Conservation (phyloP, 2,888 invertebrate genomes). For the Rhagonycha fulva region DNA sequence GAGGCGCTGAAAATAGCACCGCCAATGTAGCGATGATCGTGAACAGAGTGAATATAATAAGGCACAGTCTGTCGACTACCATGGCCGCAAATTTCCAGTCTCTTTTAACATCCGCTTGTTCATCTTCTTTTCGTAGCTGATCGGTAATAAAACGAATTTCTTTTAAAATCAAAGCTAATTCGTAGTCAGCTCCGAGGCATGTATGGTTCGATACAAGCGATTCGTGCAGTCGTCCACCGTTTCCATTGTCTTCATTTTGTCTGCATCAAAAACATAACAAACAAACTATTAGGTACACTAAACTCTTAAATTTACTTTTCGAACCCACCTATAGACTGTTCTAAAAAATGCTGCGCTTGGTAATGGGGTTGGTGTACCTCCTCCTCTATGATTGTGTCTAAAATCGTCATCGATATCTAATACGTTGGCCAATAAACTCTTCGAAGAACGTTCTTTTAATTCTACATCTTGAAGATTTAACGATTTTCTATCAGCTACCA, state of each 20-base stretch:
- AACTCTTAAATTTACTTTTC: neutral
- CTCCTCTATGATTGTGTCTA: slow-evolving; percentile 76
- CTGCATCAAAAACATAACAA: slow-evolving; percentile 37
- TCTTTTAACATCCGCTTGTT: slow-evolving; percentile 90
- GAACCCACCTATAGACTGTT: slow-evolving; percentile 71
- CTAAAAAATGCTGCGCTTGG: slow-evolving; percentile 70
- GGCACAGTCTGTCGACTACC: slow-evolving; percentile 99
- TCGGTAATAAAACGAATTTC: slow-evolving; percentile 92
- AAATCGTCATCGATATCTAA: slow-evolving; percentile 97
- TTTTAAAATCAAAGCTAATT: slow-evolving; percentile 92
- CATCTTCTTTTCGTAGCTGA: slow-evolving; percentile 93
- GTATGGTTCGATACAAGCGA: slow-evolving; percentile 77
- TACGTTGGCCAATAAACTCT: slow-evolving; percentile 94
- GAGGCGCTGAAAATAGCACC: slow-evolving; percentile 95
- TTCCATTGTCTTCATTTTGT: slow-evolving; percentile 55
- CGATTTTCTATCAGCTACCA: slow-evolving; percentile 52
- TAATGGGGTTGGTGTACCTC: slow-evolving; percentile 57
- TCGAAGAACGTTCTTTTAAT: slow-evolving; percentile 73
- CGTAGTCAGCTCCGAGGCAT: slow-evolving; percentile 85
- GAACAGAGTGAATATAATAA: slow-evolving; percentile 98
- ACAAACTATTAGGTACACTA: neutral
- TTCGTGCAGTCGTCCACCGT: slow-evolving; percentile 75
- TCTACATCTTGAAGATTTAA: slow-evolving; percentile 52
- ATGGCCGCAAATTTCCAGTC: slow-evolving; percentile 99
- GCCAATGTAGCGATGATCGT: slow-evolving; percentile 96